phyloP scores from a whole-genome alignment of 2,888 invertebrate genomes.

The Baronia brevicornis region DNA sequence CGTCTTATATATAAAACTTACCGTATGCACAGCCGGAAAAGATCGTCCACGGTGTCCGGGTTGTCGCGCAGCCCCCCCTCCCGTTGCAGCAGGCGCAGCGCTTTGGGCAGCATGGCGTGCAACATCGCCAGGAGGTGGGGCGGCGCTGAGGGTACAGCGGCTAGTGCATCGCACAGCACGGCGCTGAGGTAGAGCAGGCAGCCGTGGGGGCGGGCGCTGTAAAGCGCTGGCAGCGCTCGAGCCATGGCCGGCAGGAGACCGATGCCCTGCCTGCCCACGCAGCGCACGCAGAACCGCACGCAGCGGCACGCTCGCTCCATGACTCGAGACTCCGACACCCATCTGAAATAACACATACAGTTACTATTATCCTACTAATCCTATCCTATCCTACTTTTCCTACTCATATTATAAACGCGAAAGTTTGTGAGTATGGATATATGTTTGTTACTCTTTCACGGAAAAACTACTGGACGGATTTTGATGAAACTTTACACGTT shows the following conservation, averaged over 20 bases:
- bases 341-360: conserved; percentile 28
- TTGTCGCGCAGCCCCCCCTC: conserved; percentile 89
- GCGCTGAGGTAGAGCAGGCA: conserved; percentile 88
- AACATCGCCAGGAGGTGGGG: conserved; percentile 88
- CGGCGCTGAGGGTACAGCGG: conserved; percentile 74
- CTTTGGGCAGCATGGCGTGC: conserved; percentile 86
- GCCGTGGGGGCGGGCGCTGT: conserved; percentile 81
- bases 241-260: conserved; percentile 84
- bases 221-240: conserved; percentile 83
- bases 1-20: no score
- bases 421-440: no score
- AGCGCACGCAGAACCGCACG: conserved; percentile 91
- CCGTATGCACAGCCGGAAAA: conserved; percentile 89
- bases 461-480: no score
- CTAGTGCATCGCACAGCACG: conserved; percentile 82
- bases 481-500: no score
- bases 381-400: no score
- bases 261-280: conserved; percentile 85
- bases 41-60: conserved; percentile 98
- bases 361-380: no score
- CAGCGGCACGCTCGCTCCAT: conserved; percentile 96
- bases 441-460: no score
- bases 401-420: no score
- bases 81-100: conserved; percentile 87
- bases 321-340: conserved; percentile 82